Evolutionary conservation across 2,113 vertebrate genomes (phyloP).

Genomic region (Tursiops truncatus): DNA sequence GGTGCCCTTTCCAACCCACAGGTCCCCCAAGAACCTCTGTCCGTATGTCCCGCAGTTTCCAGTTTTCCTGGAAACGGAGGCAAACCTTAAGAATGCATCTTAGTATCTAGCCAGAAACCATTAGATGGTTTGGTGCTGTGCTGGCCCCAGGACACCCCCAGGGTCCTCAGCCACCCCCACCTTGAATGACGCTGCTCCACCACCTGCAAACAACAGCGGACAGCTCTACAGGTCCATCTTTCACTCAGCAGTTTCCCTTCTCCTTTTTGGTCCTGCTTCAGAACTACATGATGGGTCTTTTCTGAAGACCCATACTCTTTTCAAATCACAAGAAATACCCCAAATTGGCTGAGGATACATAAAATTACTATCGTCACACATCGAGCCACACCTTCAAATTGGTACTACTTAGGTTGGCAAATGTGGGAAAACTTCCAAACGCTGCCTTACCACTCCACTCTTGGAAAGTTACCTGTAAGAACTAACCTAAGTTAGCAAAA

Average conservation of each 20-base stretch:
- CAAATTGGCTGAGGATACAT: not conserved
- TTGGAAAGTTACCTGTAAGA: accelerated
- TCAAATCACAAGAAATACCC: not conserved
- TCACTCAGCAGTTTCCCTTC: not conserved
- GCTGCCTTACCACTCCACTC: not conserved
- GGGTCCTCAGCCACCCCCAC: too few species aligned
- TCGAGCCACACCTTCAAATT: not conserved
- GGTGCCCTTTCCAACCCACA: not conserved
- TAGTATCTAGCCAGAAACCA: not conserved
- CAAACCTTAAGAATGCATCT: accelerated
- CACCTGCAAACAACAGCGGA: too few species aligned
- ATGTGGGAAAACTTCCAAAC: not conserved
- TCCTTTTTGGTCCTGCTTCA: not conserved
- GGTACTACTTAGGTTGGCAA: not conserved
- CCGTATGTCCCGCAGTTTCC: not conserved
- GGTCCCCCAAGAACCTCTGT: not conserved
- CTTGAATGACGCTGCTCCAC: too few species aligned
- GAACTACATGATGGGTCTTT: not conserved
- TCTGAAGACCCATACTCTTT: not conserved
- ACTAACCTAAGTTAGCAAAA: not conserved
- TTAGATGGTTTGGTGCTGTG: not conserved
- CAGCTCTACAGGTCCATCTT: not conserved
- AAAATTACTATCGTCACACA: not conserved
- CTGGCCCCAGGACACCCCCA: not conserved
- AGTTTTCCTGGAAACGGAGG: not conserved